These are phyloP conservation scores for Perodicticus potto DNA, from an alignment of 2,797 vertebrate species.

Conservation along the genomic window DNA sequence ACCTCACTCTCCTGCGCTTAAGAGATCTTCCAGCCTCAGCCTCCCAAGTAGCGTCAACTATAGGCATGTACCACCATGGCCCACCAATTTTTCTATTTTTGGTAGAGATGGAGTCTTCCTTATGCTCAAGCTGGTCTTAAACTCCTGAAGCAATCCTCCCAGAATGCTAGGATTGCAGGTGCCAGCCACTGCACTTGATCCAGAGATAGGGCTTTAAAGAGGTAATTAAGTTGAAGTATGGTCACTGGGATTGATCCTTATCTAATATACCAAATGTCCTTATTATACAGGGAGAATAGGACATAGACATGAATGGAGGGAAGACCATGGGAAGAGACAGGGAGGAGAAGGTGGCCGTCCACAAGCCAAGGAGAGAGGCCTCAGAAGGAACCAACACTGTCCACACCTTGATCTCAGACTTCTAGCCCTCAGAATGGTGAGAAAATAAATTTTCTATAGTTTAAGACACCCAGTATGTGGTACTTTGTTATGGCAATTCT, in stretches of 20 bases:
- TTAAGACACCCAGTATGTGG: not conserved
- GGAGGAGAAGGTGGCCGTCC: accelerated
- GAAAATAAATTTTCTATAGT: not conserved
- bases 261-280: not conserved
- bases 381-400: not conserved
- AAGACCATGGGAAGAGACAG: accelerated
- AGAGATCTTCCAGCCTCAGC: not conserved
- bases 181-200: not conserved
- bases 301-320: not conserved
- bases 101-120: not conserved
- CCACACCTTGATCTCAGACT: not conserved
- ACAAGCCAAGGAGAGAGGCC: not conserved
- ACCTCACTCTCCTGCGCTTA: not conserved
- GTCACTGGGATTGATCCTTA: not conserved
- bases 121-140: not conserved
- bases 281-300: not conserved
- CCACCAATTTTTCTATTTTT: not conserved
- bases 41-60: not conserved
- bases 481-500: no score
- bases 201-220: not conserved
- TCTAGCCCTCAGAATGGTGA: not conserved
- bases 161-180: not conserved
- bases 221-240: not conserved
- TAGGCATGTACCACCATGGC: not conserved
- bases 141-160: not conserved